Evolutionary conservation across 1,140 invertebrate species (phyloP).

Genomic region (Trichonephila inaurata): DNA sequence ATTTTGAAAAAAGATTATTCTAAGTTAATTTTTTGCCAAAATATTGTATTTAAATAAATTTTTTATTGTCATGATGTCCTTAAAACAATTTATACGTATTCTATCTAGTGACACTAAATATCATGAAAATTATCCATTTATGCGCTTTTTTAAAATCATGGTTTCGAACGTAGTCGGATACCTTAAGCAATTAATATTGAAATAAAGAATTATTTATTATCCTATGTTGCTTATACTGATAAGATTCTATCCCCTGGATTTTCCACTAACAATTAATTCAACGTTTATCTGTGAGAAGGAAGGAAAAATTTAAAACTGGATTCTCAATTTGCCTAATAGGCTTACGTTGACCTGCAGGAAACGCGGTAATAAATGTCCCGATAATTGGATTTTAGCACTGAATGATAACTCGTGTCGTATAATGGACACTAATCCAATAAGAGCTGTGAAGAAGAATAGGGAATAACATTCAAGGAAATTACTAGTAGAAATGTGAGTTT

Average conservation of each 20-base stretch:
- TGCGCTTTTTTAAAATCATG: too few species aligned
- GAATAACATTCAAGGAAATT: conserved; percentile 18
- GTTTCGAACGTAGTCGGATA: too few species aligned
- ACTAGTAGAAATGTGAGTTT: not conserved
- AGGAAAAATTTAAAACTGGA: not conserved
- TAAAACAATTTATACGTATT: too few species aligned
- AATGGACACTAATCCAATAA: conserved; percentile 29
- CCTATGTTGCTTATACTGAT: too few species aligned
- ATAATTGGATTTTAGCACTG: conserved; percentile 45
- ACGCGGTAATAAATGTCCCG: not conserved
- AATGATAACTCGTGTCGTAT: conserved; percentile 26
- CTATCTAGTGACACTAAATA: too few species aligned
- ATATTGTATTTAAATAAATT: too few species aligned
- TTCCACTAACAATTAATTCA: conserved; percentile 22
- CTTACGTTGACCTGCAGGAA: conserved; percentile 16
- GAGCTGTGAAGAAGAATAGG: conserved; percentile 13
- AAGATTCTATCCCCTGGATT: not conserved
- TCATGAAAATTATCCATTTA: too few species aligned
- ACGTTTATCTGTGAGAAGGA: not conserved
- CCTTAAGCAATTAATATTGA: not conserved
- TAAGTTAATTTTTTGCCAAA: too few species aligned
- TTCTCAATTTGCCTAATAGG: conserved; percentile 29
- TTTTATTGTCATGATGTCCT: too few species aligned
- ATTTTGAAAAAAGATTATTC: too few species aligned
- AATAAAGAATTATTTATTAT: not conserved